Evolutionary conservation across 2,888 invertebrate genomes (phyloP).

Genomic region (Nomada hirtipes): DNA sequence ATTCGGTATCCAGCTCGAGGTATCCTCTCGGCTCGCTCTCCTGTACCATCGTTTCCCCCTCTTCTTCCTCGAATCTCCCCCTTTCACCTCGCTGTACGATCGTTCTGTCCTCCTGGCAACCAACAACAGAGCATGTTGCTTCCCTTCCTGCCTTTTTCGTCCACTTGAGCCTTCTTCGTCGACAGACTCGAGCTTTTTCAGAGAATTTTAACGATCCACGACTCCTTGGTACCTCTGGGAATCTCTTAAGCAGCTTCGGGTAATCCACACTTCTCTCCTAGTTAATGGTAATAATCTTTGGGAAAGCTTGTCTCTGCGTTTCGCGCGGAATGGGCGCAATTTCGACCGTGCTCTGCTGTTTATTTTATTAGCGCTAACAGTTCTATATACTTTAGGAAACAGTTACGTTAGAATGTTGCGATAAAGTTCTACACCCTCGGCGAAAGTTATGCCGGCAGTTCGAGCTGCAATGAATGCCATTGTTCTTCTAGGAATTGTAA

Average conservation of each 20-base stretch:
- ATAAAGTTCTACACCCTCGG: not conserved
- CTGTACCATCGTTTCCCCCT: slow-evolving; percentile 44
- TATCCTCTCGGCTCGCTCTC: slow-evolving; percentile 58
- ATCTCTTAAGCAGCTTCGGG: not conserved
- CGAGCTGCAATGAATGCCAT: not conserved
- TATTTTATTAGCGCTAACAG: not conserved
- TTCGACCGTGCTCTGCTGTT: too few species aligned
- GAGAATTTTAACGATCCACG: not conserved
- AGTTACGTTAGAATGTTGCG: not conserved
- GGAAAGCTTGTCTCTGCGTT: not conserved
- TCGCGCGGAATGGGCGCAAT: not conserved
- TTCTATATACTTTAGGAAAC: not conserved
- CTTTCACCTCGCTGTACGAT: slow-evolving; percentile 21
- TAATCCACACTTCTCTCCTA: not conserved
- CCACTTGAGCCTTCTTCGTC: not conserved
- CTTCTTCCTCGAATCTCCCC: slow-evolving; percentile 41
- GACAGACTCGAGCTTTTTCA: not conserved
- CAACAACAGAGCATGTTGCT: slow-evolving; percentile 1
- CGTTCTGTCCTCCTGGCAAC: not conserved
- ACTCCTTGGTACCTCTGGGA: not conserved
- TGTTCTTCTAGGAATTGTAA: not conserved
- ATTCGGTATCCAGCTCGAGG: slow-evolving; percentile 70
- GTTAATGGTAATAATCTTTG: too few species aligned
- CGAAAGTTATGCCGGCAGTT: slow-evolving; percentile 4
- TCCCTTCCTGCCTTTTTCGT: not conserved